Evolutionary conservation across 2,888 invertebrate genomes (phyloP).

Genomic region (Melipona bicolor): DNA sequence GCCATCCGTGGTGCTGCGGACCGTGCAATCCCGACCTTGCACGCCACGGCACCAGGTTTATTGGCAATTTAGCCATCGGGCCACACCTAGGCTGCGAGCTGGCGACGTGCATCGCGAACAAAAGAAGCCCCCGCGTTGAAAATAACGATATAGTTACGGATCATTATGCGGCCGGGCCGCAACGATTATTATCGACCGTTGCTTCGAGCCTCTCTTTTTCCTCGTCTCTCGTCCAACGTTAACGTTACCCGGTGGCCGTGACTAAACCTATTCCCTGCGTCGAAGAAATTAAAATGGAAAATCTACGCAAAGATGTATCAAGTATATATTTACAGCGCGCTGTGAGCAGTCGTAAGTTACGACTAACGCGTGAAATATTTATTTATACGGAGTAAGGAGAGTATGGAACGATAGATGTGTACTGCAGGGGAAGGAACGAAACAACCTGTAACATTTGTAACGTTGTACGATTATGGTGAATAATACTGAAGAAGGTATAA

Average conservation of each 20-base stretch:
- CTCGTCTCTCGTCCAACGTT: not conserved
- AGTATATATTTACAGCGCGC: too few species aligned
- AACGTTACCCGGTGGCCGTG: not conserved
- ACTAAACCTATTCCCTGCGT: not conserved
- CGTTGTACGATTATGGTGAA: too few species aligned
- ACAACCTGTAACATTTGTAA: too few species aligned
- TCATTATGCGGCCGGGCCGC: conserved; percentile 59
- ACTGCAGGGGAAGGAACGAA: too few species aligned
- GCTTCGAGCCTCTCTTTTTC: not conserved
- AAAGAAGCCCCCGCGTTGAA: conserved; percentile 63
- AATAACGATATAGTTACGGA: conserved; percentile 66
- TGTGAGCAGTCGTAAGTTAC: too few species aligned
- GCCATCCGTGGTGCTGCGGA: conserved; percentile 40
- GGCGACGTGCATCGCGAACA: conserved; percentile 64
- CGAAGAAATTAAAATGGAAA: not conserved
- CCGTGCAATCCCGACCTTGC: conserved; percentile 70
- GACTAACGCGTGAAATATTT: too few species aligned
- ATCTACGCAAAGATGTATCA: not conserved
- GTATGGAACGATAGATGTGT: too few species aligned
- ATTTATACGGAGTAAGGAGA: too few species aligned
- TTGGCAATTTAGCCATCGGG: conserved; percentile 65
- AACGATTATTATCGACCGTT: conserved; percentile 58
- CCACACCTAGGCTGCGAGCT: conserved; percentile 64
- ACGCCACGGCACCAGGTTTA: conserved; percentile 60
- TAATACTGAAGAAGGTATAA: too few species aligned